These are phyloP conservation scores for Paelopatides confundens DNA, from an alignment of 53 echinoderm and acorn worm species.

Conservation along the genomic window DNA sequence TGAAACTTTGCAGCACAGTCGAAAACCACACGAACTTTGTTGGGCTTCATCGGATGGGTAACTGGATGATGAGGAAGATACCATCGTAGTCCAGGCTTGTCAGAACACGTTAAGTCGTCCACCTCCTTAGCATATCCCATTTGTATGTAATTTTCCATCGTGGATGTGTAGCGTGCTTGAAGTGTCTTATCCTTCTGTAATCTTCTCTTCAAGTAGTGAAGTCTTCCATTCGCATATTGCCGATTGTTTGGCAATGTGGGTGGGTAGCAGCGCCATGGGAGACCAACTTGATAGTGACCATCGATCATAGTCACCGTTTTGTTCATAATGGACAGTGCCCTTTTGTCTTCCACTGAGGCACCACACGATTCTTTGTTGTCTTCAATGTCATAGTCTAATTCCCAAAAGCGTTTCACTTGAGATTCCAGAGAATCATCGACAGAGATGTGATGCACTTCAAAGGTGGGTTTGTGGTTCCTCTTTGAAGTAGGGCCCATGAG, in stretches of 20 bases:
- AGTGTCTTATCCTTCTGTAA: slow-evolving; percentile 51
- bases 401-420: slow-evolving; percentile 71
- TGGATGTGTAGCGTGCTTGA: slow-evolving; percentile 36
- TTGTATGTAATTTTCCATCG: slow-evolving; percentile 32
- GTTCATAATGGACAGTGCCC: slow-evolving; percentile 62
- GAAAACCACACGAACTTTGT: slow-evolving; percentile 72
- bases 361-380: slow-evolving; percentile 31
- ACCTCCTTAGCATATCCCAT: slow-evolving; percentile 66
- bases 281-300: slow-evolving; percentile 70
- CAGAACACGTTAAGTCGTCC: neutral
- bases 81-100: slow-evolving; percentile 35
- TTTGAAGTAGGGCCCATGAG: slow-evolving; percentile 59
- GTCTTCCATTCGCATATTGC: slow-evolving; percentile 57
- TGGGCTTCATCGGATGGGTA: slow-evolving; percentile 52
- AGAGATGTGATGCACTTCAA: slow-evolving; percentile 36
- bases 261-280: slow-evolving; percentile 68
- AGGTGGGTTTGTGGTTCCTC: slow-evolving; percentile 3
- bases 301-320: slow-evolving; percentile 41
- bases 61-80: slow-evolving; percentile 72
- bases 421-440: slow-evolving; percentile 51
- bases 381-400: slow-evolving; percentile 48
- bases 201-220: slow-evolving; percentile 55
- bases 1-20: slow-evolving; percentile 74
- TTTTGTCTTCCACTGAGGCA: slow-evolving; percentile 66
- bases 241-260: slow-evolving; percentile 65